These are phyloP conservation scores for Tetropium fuscum DNA, from an alignment of 2,888 invertebrate species.

Conservation along the genomic window DNA sequence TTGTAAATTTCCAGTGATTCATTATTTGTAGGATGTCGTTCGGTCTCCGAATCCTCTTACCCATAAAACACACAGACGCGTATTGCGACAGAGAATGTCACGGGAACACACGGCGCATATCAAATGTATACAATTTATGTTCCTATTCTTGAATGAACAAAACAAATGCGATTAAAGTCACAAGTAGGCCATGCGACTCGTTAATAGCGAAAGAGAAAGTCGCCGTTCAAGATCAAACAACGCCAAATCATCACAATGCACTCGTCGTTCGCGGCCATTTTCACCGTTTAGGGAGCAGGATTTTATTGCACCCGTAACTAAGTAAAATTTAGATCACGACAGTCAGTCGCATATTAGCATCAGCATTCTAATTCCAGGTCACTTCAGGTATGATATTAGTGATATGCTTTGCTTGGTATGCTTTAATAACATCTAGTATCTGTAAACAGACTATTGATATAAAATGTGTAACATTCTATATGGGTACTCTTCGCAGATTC, in stretches of 20 bases:
- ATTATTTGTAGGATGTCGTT: conserved; percentile 19
- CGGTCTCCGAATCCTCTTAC: conserved; percentile 4
- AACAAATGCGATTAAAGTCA: conserved; percentile 31
- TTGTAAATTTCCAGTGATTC: conserved; percentile 22
- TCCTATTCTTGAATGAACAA: conserved; percentile 40
- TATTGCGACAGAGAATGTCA: conserved; percentile 9
- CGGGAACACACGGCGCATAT: conserved; percentile 9
- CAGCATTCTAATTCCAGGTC: no score
- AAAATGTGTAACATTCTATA: no score
- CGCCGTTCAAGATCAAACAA: conserved; percentile 41
- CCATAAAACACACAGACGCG: conserved; percentile 1
- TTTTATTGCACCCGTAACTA: conserved; percentile 31
- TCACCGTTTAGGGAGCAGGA: conserved; percentile 37
- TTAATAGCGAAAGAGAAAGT: conserved; percentile 45
- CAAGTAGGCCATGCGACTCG: conserved; percentile 43
- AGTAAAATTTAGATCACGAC: conserved; percentile 38
- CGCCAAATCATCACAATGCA: conserved; percentile 41
- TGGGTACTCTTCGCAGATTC: no score
- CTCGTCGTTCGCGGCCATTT: conserved; percentile 39
- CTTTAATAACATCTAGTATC: no score
- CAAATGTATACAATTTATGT: conserved; percentile 22
- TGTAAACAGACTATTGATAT: no score
- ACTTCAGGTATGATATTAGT: no score
- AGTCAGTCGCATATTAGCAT: conserved; percentile 17
- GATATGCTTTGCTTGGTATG: no score